Conservation (phyloP, 2,888 invertebrate genomes). For the Phyllotreta striolata region DNA sequence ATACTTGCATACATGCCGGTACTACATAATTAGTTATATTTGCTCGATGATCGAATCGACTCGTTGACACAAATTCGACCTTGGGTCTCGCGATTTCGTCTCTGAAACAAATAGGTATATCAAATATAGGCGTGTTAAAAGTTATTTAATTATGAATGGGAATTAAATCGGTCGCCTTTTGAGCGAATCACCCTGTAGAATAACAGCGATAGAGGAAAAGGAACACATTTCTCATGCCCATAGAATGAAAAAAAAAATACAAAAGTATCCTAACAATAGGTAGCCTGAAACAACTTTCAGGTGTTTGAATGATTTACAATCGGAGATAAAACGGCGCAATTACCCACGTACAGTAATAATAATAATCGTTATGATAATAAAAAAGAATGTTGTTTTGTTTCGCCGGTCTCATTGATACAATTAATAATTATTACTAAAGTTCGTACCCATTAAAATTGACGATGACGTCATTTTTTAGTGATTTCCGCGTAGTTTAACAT, state of each 20-base stretch:
- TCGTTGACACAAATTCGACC: slow-evolving; percentile 36
- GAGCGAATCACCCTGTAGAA: slow-evolving; percentile 17
- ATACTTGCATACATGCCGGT: too few species aligned
- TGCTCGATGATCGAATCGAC: slow-evolving; percentile 33
- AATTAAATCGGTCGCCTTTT: too few species aligned
- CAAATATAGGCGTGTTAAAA: too few species aligned
- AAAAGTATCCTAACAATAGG: slow-evolving; percentile 24
- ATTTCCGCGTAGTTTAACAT: too few species aligned
- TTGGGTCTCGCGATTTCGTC: slow-evolving; percentile 17
- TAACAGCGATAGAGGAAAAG: not conserved
- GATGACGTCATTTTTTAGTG: too few species aligned
- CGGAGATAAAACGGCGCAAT: slow-evolving; percentile 24
- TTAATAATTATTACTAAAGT: too few species aligned
- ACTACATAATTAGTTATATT: slow-evolving; percentile 21
- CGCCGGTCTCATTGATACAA: slow-evolving; percentile 32
- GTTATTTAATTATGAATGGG: too few species aligned
- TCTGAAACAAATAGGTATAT: too few species aligned
- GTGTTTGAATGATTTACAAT: slow-evolving; percentile 29
- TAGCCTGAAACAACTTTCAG: slow-evolving; percentile 31
- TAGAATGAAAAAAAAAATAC: too few species aligned
- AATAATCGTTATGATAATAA: slow-evolving; percentile 2
- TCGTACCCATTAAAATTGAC: too few species aligned
- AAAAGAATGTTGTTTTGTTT: slow-evolving; percentile 20
- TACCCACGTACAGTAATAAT: slow-evolving; percentile 24
- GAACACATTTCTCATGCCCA: slow-evolving; percentile 16